Conservation (phyloP, 1,140 invertebrate genomes). For the Frieseomelitta varia region DNA sequence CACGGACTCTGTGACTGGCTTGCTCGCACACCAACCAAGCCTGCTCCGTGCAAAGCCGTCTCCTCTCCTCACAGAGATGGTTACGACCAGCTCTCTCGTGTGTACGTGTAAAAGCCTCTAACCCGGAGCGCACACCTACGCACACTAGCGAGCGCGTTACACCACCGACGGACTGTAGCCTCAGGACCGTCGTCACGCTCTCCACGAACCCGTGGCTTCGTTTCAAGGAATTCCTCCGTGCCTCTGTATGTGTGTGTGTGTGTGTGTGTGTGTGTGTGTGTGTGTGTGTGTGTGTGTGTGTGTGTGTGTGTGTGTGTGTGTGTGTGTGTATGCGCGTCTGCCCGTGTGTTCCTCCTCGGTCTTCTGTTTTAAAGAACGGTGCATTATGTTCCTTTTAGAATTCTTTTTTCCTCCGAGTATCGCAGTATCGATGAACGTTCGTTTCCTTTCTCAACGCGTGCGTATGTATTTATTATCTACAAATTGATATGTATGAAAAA, state of each 20-base stretch:
- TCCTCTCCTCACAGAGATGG: background rate
- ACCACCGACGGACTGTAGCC: slow-evolving; percentile 35
- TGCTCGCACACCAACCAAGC: background rate
- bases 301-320: too few species aligned
- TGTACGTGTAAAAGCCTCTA: slow-evolving; percentile 47
- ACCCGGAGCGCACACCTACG: slow-evolving; percentile 63
- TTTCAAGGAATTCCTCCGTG: slow-evolving; percentile 30
- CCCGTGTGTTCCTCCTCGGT: background rate
- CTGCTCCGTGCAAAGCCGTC: slow-evolving; percentile 12
- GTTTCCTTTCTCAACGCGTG: slow-evolving; percentile 8
- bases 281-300: too few species aligned
- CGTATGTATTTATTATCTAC: too few species aligned
- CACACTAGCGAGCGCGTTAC: slow-evolving; percentile 34
- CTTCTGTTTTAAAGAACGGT: background rate
- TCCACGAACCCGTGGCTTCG: slow-evolving; percentile 19
- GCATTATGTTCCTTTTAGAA: slow-evolving; percentile 15
- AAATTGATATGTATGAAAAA: background rate
- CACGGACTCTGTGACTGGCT: slow-evolving; percentile 28
- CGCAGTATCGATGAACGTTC: slow-evolving; percentile 16
- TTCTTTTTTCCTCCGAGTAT: background rate
- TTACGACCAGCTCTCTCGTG: too few species aligned
- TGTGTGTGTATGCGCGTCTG: too few species aligned
- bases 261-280: too few species aligned
- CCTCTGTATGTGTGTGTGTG: too few species aligned
- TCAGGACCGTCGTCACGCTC: slow-evolving; percentile 48